Evolutionary conservation across 2,888 invertebrate genomes (phyloP).

Genomic region (Rhagium mordax): DNA sequence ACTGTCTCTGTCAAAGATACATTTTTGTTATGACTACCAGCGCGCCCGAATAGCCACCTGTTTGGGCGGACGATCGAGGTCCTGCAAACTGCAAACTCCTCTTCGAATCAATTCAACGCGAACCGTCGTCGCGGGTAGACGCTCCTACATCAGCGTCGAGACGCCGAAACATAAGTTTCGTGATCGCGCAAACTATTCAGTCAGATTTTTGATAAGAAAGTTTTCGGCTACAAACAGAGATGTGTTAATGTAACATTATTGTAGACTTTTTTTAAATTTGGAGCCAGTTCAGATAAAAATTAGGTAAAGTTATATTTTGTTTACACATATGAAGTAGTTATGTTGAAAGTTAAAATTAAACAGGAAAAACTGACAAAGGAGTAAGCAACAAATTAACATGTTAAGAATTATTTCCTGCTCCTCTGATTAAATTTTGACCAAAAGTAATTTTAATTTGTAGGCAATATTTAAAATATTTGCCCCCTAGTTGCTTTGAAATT

Average conservation of each 20-base stretch:
- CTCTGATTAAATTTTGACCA: no score
- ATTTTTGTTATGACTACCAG: constrained; percentile 22
- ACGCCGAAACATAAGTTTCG: constrained; percentile 27
- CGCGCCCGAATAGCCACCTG: constrained; percentile 23
- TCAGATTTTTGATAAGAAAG: not conserved
- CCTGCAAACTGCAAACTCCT: constrained; percentile 19
- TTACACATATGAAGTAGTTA: no score
- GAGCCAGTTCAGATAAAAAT: not conserved
- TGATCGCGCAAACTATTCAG: constrained; percentile 9
- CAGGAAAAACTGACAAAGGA: no score
- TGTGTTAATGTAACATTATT: not conserved
- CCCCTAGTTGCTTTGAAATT: no score
- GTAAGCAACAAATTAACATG: no score
- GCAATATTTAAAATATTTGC: no score
- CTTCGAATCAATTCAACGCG: constrained; percentile 29
- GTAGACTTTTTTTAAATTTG: not conserved
- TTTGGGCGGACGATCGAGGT: constrained; percentile 25
- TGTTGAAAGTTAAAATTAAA: no score
- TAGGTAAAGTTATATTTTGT: not conserved
- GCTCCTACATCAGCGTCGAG: constrained; percentile 24
- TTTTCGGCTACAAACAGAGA: not conserved
- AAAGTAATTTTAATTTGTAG: no score
- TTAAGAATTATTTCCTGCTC: no score
- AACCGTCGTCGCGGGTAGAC: constrained; percentile 24
- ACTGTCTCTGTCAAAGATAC: not conserved